Evolutionary conservation across 2,797 vertebrate genomes (phyloP).

Genomic region (Argentina silus): DNA sequence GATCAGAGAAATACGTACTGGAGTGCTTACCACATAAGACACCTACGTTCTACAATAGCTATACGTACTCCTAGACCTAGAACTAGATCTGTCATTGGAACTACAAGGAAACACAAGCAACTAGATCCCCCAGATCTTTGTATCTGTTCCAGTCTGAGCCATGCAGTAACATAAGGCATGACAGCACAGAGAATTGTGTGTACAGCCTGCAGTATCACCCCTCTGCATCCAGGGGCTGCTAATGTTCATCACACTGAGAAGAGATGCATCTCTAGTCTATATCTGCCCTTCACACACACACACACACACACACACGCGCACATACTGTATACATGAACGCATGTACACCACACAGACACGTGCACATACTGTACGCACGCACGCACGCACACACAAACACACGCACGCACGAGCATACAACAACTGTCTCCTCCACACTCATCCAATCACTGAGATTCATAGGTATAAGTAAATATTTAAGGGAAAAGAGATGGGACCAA

Average conservation of each 20-base stretch:
- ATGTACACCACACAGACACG: constrained; percentile 5
- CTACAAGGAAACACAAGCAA: neutral
- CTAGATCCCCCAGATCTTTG: neutral
- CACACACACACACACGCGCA: neutral
- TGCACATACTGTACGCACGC: constrained; percentile 28
- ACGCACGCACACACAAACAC: constrained; percentile 6
- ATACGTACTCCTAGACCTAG: neutral
- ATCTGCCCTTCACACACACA: constrained; percentile 2
- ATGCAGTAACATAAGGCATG: constrained; percentile 15
- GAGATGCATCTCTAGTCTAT: constrained; percentile 21
- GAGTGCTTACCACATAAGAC: too few relatives aligned
- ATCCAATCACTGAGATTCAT: constrained; percentile 48
- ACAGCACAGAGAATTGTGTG: constrained; percentile 19
- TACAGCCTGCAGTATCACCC: constrained; percentile 61
- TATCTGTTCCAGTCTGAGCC: constrained; percentile 25
- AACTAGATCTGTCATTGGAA: neutral
- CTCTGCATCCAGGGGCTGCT: constrained; percentile 77
- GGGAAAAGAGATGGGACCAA: constrained; percentile 49
- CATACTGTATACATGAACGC: neutral
- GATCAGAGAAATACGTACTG: neutral
- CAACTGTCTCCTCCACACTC: constrained; percentile 32
- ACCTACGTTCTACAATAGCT: neutral
- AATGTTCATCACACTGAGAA: constrained; percentile 57
- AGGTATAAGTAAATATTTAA: constrained; percentile 58
- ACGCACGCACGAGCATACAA: constrained; percentile 22